Evolutionary conservation across 2,888 invertebrate species (phyloP).

Genomic region (Polyommatus iphigenia): DNA sequence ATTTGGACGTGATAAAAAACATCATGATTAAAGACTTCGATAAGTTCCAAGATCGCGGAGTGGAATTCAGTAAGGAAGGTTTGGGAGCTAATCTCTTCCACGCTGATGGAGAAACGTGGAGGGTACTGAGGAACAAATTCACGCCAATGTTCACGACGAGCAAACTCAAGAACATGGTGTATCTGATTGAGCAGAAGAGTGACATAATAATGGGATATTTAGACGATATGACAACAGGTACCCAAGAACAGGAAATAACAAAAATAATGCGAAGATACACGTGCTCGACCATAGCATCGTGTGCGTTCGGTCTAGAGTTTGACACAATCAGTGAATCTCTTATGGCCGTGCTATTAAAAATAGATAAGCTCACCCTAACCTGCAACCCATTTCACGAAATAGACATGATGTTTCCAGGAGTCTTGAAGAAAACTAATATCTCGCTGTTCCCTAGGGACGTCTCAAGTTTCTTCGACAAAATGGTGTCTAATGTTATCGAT

Average conservation of each 20-base stretch:
- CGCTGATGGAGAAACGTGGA: conserved; percentile 56
- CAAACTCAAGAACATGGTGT: conserved; percentile 37
- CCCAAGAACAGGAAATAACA: background rate
- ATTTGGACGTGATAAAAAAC: conserved; percentile 47
- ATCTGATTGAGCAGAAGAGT: conserved; percentile 11
- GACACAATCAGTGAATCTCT: conserved; percentile 19
- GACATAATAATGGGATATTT: background rate
- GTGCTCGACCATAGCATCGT: conserved; percentile 21
- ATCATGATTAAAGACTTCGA: conserved; percentile 38
- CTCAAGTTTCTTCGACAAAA: conserved; percentile 15
- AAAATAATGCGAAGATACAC: conserved; percentile 13
- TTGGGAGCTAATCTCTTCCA: conserved; percentile 56
- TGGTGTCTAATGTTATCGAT: conserved; percentile 16
- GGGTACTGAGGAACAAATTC: conserved; percentile 45
- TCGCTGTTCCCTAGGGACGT: conserved; percentile 25
- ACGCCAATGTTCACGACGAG: conserved; percentile 31
- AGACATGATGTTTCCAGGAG: conserved; percentile 32
- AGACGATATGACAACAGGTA: background rate
- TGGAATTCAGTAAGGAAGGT: conserved; percentile 52
- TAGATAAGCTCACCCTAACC: conserved; percentile 18
- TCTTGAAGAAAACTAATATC: conserved; percentile 20
- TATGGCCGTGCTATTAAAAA: background rate
- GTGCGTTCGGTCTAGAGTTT: conserved; percentile 29
- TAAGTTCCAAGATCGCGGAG: conserved; percentile 53
- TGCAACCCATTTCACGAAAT: conserved; percentile 29